Evolutionary conservation across 2,113 vertebrate genomes (phyloP).

Genomic region (Lichenostomus cassidix): DNA sequence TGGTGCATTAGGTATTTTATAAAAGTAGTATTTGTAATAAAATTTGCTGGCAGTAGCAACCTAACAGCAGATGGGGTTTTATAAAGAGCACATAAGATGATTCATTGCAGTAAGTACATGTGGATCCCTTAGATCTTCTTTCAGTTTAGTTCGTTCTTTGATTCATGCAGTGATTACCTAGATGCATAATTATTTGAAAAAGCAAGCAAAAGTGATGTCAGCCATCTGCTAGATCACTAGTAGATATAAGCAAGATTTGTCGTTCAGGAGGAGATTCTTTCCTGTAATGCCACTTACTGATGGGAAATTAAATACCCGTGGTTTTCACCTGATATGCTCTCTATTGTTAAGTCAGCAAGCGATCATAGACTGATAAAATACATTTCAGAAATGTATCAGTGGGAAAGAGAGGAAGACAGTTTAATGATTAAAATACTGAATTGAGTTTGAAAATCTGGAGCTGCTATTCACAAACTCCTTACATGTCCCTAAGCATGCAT

Average conservation of each 20-base stretch:
- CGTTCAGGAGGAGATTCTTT: conserved; percentile 2
- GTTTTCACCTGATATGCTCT: neutral
- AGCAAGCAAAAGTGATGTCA: neutral
- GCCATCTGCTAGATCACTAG: conserved; percentile 11
- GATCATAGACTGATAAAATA: neutral
- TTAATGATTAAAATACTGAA: neutral
- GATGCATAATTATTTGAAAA: conserved; percentile 22
- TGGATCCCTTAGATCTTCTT: neutral
- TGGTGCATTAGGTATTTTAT: conserved; percentile 23
- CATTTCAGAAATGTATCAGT: neutral
- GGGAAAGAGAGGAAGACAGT: neutral
- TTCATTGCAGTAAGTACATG: conserved; percentile 5
- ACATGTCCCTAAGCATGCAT: neutral
- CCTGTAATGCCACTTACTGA: conserved; percentile 2
- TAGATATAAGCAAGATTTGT: conserved; percentile 32
- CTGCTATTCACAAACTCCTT: neutral
- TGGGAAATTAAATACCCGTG: neutral
- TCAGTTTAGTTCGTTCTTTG: neutral
- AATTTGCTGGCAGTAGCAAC: conserved; percentile 35
- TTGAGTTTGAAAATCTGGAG: neutral
- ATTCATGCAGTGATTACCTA: conserved; percentile 15
- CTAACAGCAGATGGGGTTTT: conserved; percentile 13
- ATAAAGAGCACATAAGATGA: conserved; percentile 16
- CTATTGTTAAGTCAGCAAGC: neutral
- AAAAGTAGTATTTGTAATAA: conserved; percentile 47